Base-by-base conservation (phyloP, 2,113 vertebrate species). In the Smithornis capensis region DNA sequence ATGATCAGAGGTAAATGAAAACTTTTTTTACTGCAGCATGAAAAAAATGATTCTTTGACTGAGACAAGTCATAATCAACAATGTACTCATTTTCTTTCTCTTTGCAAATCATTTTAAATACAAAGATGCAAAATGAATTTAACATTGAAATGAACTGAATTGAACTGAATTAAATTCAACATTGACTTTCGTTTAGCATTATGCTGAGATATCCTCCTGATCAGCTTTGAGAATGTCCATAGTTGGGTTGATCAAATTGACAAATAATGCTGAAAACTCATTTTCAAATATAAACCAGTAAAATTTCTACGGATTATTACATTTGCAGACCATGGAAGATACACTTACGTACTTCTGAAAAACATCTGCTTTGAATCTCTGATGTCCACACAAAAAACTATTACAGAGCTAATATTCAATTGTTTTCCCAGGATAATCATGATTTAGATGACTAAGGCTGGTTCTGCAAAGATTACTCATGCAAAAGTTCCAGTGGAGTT, bases 341-440 rank as follows among this genome's bases (percentile, higher is more conserved):
- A 68, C 63, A 47, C 56, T 63, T 80, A 77, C 79, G 35, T 56
- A 89, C 49, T 40, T 59, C 64, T 90, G 40, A 14, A 87, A 69
- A 95, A 92, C 83, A 97, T 89, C 67, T 94, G 79, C 47, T 91
- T 93, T 95, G 88, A 74, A 95, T 94, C 35, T 84, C 15, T 52
- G 13, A 69, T 7, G 5, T 62, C 60, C 80, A 71, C 27, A 38
- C 73, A 73, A 76, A 95, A 90, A 23, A 87, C 56, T 6, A 95
- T 90, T 90, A 93, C 53, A 89, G 56, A 85, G 64, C 82, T 82
- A 74, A 94, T 86, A 35, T 71, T 86, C 44, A 87, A 40, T 65
- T 92, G 76, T 95, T 94, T 92, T 80, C 17, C 70, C 62, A 62
- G 38, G 49, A 71, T 67, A 89, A 63, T 63, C 53, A 87, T 35